Base-by-base conservation (phyloP, 2,888 invertebrate genomes). In the Drosophila demipolita region DNA sequence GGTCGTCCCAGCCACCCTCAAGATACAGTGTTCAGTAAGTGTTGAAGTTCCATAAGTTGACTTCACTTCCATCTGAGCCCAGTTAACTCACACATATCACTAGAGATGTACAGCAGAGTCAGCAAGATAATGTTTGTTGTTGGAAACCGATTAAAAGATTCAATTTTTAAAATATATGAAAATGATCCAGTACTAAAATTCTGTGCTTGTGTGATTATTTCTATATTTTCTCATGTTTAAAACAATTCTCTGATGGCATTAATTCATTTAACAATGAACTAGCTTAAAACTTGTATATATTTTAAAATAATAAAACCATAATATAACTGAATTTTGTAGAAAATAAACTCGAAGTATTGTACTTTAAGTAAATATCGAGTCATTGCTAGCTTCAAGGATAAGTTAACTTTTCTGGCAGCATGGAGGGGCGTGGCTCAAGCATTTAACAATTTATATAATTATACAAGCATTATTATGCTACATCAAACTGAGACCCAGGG, bases 11-110 rank as follows among this genome's bases (percentile, higher is more conserved):
- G 32, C 59, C 52, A 36, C 7, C 60, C 36, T 53, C 50, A 66
- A 71, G 54, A 66, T 67, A 40, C 38, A 38, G 68, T 80, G 76
- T 76, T 74, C 72, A 78, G 71, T 70, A 79, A 85, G 87, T 84
- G 83, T 87, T 85, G 81, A 84, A 83, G 85, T 80, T 84, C 74
- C 87, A 87, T 66, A 78, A 78, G 64, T 52, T 73, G 63, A 62
- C 66, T 80, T 70, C 74, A 75, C 66, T 80, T 68, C 50, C 55
- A 67, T 57, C 62, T 49, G 49, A 55, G 52, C 53, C 40, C 40
- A 49, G 52, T 38, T 49, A 62, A 38, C 20, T 42, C 6, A 20
- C 3, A 7, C 45, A 45, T 12, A 20, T 62, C 26, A 17, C 20
- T 2, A 15, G 5, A 50, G 59, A 9, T 36, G 23, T 32, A 0